Evolutionary conservation across 1,140 invertebrate genomes (phyloP).

Genomic region (Drosophila sp.): DNA sequence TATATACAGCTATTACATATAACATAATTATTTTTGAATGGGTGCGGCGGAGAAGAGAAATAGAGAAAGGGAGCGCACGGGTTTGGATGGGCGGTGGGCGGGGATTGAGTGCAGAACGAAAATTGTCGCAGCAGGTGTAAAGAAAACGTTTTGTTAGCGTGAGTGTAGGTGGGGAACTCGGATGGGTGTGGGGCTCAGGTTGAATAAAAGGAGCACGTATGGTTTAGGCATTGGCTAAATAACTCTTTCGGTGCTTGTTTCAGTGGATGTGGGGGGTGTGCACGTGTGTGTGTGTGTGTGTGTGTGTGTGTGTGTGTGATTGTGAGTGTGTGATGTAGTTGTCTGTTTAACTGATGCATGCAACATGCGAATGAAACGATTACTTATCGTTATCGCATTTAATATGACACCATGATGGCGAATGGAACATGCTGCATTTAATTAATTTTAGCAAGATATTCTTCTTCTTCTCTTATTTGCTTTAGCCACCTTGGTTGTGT

Average conservation of each 20-base stretch:
- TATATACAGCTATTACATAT: slow-evolving; percentile 52
- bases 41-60: slow-evolving; percentile 49
- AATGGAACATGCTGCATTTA: neutral
- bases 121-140: slow-evolving; percentile 10
- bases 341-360: neutral
- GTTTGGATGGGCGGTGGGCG: neutral
- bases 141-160: slow-evolving; percentile 21
- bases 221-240: slow-evolving; percentile 6
- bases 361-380: slow-evolving; percentile 5
- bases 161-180: neutral
- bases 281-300: neutral
- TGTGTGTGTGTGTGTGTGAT: neutral
- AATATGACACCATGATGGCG: neutral
- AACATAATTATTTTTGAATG: slow-evolving; percentile 61
- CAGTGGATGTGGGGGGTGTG: neutral
- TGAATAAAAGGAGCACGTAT: neutral
- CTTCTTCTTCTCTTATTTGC: slow-evolving; percentile 19
- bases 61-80: slow-evolving; percentile 8
- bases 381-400: neutral
- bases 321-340: neutral
- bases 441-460: slow-evolving; percentile 4
- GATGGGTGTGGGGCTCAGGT: neutral
- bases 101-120: neutral
- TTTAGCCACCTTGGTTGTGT: slow-evolving; percentile 25
- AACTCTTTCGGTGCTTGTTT: neutral